phyloP scores from a whole-genome alignment of 2,797 vertebrate species.

The Parambassis ranga region DNA sequence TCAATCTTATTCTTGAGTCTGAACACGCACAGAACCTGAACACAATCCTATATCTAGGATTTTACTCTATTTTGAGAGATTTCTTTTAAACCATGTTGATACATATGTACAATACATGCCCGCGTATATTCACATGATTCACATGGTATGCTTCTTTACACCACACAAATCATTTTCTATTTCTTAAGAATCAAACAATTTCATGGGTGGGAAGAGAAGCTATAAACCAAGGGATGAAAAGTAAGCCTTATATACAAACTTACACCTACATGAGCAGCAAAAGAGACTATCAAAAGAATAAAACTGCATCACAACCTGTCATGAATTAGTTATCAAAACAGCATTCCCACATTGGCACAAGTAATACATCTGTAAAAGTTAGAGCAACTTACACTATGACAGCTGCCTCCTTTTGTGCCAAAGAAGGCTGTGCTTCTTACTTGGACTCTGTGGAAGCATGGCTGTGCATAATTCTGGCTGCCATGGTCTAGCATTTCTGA shows the following conservation, averaged over 20 bases:
- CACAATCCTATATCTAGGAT: not conserved
- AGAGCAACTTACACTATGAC: not conserved
- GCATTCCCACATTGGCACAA: not conserved
- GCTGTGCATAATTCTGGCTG: not conserved
- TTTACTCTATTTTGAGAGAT: not conserved
- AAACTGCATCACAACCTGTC: not conserved
- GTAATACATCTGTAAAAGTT: not conserved
- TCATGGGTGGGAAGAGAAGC: not conserved
- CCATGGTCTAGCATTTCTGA: not conserved
- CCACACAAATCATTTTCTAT: not conserved
- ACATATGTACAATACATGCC: not conserved
- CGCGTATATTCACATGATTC: not conserved
- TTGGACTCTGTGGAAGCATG: not conserved
- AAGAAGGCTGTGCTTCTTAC: not conserved
- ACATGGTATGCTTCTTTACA: not conserved
- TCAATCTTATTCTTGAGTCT: constrained; percentile 19
- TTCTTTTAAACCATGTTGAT: not conserved
- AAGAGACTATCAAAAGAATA: constrained; percentile 1
- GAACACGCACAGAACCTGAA: too few species aligned
- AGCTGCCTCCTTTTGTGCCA: not conserved
- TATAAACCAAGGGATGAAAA: not conserved
- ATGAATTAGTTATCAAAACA: constrained; percentile 12
- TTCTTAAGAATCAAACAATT: not conserved
- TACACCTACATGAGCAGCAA: not conserved
- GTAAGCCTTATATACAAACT: not conserved